Conservation (phyloP, 2,888 invertebrate species). For the Phrixothrix hirtus region DNA sequence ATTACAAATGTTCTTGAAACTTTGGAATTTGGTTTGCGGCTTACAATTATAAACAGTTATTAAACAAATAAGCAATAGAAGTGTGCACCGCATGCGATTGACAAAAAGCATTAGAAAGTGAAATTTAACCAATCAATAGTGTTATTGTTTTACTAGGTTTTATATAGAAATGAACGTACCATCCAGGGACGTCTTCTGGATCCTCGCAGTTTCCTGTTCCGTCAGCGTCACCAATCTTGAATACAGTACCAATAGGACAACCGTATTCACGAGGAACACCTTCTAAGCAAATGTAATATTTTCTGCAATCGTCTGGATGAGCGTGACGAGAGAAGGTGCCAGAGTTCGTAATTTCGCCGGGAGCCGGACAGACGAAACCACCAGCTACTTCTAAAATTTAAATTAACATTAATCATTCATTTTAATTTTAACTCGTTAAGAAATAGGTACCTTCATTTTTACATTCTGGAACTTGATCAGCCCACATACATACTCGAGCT, state of each 20-base stretch:
- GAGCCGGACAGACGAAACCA: constrained; percentile 84
- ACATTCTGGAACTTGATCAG: constrained; percentile 92
- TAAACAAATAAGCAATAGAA: constrained; percentile 9
- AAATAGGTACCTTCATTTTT: constrained; percentile 74
- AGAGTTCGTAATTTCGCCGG: constrained; percentile 78
- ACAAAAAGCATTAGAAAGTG: constrained; percentile 14
- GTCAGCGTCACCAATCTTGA: constrained; percentile 89
- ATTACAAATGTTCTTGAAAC: no score
- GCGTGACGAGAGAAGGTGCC: constrained; percentile 94
- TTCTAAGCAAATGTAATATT: constrained; percentile 93
- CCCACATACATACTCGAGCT: constrained; percentile 94
- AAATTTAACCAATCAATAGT: constrained; percentile 6
- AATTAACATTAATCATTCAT: no score
- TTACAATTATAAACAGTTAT: not conserved
- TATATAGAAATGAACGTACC: constrained; percentile 61
- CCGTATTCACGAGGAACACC: constrained; percentile 91
- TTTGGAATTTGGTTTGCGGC: no score
- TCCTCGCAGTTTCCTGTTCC: constrained; percentile 93
- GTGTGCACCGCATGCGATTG: constrained; percentile 15
- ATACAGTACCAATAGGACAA: constrained; percentile 93
- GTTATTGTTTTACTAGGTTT: constrained; percentile 6
- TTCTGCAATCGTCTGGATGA: constrained; percentile 92
- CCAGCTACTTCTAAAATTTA: constrained; percentile 77
- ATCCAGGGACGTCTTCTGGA: constrained; percentile 94
- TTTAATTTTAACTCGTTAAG: no score